Evolutionary conservation across 2,888 invertebrate genomes (phyloP).

Genomic region (Orthosia gothica): DNA sequence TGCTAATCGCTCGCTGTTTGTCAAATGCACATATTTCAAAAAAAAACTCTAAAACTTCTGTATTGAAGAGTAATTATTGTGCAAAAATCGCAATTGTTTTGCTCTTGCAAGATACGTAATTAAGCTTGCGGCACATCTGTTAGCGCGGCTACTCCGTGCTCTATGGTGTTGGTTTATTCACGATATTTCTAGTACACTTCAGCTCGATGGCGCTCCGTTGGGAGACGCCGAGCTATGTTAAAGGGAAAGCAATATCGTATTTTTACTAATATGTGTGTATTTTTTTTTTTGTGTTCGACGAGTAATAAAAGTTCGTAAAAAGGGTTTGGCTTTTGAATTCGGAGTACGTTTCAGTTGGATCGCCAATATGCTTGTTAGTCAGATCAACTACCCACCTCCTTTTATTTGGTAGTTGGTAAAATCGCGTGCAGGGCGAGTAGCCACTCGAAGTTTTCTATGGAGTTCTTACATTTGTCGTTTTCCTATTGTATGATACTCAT

Average conservation of each 20-base stretch:
- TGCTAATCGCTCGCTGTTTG: no score
- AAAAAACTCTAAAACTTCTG: no score
- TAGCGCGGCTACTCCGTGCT: not conserved
- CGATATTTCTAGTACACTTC: slow-evolving; percentile 67
- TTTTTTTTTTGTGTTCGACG: slow-evolving; percentile 1
- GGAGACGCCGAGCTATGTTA: slow-evolving; percentile 27
- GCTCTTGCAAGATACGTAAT: no score
- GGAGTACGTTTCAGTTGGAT: not conserved
- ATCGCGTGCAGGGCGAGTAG: no score
- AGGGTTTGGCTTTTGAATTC: not conserved
- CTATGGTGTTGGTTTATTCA: slow-evolving; percentile 62
- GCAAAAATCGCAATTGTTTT: no score
- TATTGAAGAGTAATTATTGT: no score
- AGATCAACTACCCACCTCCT: not conserved
- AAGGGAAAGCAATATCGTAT: slow-evolving; percentile 1
- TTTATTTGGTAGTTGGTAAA: no score
- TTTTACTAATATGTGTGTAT: not conserved
- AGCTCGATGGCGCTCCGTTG: slow-evolving; percentile 43
- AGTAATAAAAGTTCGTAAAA: not conserved
- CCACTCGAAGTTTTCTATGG: no score
- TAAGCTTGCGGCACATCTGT: no score
- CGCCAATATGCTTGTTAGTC: not conserved
- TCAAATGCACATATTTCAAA: no score
- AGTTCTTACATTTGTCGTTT: no score
- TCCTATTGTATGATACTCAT: no score